Base-by-base conservation (phyloP, 2,888 invertebrate genomes). In the Plagodis dolabraria region DNA sequence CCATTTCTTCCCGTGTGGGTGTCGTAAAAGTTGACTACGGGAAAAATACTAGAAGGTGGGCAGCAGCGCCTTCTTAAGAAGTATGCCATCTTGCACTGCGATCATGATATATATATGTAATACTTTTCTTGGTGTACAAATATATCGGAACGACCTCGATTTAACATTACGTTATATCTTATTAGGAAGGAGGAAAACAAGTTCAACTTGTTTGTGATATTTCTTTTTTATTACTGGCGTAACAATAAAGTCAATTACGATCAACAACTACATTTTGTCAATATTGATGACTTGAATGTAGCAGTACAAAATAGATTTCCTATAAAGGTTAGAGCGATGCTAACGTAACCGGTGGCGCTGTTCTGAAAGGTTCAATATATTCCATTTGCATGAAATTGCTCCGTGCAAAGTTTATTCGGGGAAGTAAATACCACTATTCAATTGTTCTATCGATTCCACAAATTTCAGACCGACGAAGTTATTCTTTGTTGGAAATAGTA, bases 381-480 rank as follows among this genome's bases (percentile, higher is more conserved):
- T 53, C 53, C 35, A 55, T 59, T 65, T 63, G 63, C 61, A 66
- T 63, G 49, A 43, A 63, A 66, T 63, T 36, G 56, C 45, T 65
- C 43, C 40, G 53, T 49, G 49, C 44, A 0, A 53, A 54, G 52
- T 46, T 52, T 47, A 59, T 59, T 54, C 45, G 36, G 48, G 57
- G 40, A 64, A 56, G 59, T 59, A 59, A 48, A 12, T 46, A 43
- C 51, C 5, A 33, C 71, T 70, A 73, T 68, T 67, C 68, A 67
- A 68, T 63, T 66, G 67, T 56, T 65, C 74, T 62, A 66, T 72
- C 63, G 60, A 68, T 67, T 65, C 56, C 64, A 45, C 33, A 5
- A 45, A 22, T 12, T 33, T 22, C 43, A 43, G 11, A 12, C 12
- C 5, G 38, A 38, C 8, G 7, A 38, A 38, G 5, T 38, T 9